Conservation (phyloP, 2,113 vertebrate genomes). For the Aspiorhynchus laticeps region DNA sequence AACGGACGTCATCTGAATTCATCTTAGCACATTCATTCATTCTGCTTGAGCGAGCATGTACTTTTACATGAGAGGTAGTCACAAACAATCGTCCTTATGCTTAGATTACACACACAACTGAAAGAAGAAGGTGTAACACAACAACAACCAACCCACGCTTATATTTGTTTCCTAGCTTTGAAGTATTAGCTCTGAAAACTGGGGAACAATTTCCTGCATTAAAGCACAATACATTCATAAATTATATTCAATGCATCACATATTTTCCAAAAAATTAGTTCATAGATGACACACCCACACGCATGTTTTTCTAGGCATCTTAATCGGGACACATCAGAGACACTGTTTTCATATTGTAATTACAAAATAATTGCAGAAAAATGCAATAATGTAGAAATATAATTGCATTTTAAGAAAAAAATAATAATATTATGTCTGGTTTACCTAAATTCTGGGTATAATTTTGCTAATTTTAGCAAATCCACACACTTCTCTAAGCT, state of each 20-base stretch:
- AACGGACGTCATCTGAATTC: background rate
- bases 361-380: background rate
- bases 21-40: background rate
- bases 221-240: background rate
- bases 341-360: background rate
- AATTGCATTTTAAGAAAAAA: background rate
- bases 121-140: background rate
- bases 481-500: background rate
- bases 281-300: background rate
- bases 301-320: background rate
- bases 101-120: background rate
- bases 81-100: background rate
- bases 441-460: background rate
- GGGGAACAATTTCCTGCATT: background rate
- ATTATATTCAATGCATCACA: background rate
- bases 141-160: background rate
- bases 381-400: background rate
- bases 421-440: too few species aligned
- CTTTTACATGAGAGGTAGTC: slow-evolving; percentile 2
- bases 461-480: background rate
- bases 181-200: background rate
- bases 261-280: background rate
- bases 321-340: background rate
- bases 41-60: slow-evolving; percentile 26
- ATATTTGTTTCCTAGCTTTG: background rate